Conservation (phyloP, 2,113 vertebrate genomes). For the Aptenodytes forsteri region DNA sequence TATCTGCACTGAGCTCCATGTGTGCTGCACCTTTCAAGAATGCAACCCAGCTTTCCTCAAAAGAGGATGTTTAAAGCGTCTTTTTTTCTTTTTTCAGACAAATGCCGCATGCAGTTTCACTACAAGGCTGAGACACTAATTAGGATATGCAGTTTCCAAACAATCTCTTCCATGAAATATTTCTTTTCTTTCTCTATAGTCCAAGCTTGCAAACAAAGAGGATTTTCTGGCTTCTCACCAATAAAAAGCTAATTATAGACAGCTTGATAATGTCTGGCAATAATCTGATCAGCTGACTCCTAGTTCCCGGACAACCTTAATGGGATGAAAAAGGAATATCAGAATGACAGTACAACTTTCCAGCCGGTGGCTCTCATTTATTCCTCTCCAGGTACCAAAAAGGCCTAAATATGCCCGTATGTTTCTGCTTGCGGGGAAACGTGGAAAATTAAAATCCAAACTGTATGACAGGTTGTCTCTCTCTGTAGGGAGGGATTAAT, state of each 20-base stretch:
- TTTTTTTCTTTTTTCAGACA: neutral
- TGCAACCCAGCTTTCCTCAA: neutral
- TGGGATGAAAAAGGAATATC: conserved; percentile 16
- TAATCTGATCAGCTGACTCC: conserved; percentile 49
- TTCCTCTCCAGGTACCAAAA: conserved; percentile 31
- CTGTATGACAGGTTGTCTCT: neutral
- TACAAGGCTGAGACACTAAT: conserved; percentile 6
- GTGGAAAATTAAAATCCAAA: conserved; percentile 19
- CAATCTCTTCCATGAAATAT: conserved; percentile 25
- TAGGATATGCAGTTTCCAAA: conserved; percentile 41
- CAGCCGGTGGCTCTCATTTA: neutral
- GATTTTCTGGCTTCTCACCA: conserved; percentile 45
- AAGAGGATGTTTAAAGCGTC: neutral
- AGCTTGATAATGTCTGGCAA: conserved; percentile 58
- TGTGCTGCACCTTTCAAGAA: neutral
- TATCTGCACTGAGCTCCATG: neutral
- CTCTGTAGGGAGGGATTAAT: conserved; percentile 31
- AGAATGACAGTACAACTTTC: conserved; percentile 8
- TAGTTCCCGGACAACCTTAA: neutral
- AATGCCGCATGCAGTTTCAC: neutral
- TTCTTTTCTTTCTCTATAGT: conserved; percentile 26
- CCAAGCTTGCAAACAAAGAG: conserved; percentile 53
- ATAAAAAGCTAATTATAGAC: conserved; percentile 59
- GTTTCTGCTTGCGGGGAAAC: neutral
- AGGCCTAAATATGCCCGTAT: neutral